Conservation (phyloP, 2,113 vertebrate genomes). For the Probosciger aterrimus region DNA sequence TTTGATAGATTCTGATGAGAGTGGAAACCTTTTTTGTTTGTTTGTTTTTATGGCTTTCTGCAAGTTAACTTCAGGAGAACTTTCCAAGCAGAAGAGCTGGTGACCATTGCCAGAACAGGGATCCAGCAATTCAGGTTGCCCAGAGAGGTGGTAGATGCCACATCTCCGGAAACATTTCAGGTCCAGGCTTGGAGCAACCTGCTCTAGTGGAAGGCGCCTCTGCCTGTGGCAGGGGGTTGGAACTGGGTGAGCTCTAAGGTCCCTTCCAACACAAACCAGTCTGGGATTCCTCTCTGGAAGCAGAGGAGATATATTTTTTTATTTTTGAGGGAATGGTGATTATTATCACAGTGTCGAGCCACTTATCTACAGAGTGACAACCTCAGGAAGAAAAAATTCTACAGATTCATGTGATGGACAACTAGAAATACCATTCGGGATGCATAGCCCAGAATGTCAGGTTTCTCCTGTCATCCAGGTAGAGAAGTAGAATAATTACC, state of each 20-base stretch:
- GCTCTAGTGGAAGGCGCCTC: too few relatives aligned
- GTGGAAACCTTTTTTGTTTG: not conserved
- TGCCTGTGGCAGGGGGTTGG: accelerated
- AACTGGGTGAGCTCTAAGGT: not conserved
- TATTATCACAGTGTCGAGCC: not conserved
- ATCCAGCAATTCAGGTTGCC: not conserved
- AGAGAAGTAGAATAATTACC: conserved; percentile 20
- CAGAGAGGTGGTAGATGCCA: not conserved
- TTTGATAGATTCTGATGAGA: not conserved
- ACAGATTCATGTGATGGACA: accelerated
- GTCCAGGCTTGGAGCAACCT: not conserved
- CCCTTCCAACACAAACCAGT: not conserved
- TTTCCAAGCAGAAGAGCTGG: not conserved
- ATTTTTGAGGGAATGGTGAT: not conserved
- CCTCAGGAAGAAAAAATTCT: not conserved
- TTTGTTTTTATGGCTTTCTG: not conserved
- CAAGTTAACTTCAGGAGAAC: not conserved
- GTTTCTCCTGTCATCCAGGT: not conserved
- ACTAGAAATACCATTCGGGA: not conserved
- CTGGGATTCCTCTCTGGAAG: not conserved
- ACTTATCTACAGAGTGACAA: not conserved
- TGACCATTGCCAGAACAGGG: not conserved
- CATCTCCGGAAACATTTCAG: not conserved
- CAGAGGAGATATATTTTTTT: not conserved
- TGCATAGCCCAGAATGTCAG: not conserved